Evolutionary conservation across 2,113 vertebrate genomes (phyloP).

Genomic region (Prietella phreatophila): DNA sequence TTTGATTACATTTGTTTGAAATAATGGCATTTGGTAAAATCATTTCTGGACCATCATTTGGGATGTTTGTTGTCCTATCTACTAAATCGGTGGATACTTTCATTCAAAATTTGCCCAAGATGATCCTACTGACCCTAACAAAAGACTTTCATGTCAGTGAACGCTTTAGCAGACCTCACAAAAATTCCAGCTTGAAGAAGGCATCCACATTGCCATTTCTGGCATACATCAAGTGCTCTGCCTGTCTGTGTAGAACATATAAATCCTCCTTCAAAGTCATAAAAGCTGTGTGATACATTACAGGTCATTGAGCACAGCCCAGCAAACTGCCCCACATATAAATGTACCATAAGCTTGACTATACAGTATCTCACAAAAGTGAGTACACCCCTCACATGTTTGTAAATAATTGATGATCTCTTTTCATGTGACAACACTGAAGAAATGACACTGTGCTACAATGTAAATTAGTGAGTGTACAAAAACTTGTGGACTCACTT

Average conservation of each 20-base stretch:
- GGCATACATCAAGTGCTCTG: constrained; percentile 9
- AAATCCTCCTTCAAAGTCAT: neutral
- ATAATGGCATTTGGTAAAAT: constrained; percentile 53
- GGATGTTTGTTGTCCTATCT: neutral
- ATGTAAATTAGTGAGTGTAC: too few species aligned
- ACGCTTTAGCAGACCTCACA: constrained; percentile 29
- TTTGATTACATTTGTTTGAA: constrained; percentile 56
- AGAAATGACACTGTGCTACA: too few species aligned
- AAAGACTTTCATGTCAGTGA: neutral
- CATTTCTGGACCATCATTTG: neutral
- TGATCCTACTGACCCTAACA: neutral
- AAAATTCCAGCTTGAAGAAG: constrained; percentile 43
- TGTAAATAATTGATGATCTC: too few species aligned
- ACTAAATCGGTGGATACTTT: neutral
- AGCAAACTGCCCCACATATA: neutral
- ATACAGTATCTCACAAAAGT: too few species aligned
- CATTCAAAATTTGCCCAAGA: neutral
- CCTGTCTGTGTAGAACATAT: neutral
- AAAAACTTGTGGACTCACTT: too few species aligned
- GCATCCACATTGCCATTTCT: neutral
- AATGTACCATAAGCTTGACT: neutral
- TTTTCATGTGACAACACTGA: too few species aligned
- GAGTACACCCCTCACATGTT: too few species aligned
- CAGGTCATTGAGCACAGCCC: neutral
- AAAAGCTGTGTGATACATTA: neutral